Evolutionary conservation across 2,888 invertebrate genomes (phyloP).

Genomic region (Carabus problematicus): DNA sequence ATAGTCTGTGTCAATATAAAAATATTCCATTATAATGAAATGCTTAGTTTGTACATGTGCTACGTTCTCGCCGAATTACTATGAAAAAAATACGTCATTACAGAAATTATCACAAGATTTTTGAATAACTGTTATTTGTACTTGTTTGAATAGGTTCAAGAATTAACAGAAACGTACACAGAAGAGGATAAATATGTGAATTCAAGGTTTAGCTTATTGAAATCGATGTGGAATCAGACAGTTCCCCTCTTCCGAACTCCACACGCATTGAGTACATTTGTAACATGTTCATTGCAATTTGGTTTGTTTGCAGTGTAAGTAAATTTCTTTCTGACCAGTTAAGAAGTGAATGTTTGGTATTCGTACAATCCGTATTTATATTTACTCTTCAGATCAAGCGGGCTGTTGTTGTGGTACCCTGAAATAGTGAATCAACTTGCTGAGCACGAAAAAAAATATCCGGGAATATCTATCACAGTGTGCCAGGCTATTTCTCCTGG

Average conservation of each 20-base stretch:
- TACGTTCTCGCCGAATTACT: not conserved
- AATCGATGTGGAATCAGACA: conserved; percentile 46
- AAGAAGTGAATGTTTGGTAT: not conserved
- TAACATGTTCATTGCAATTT: conserved; percentile 48
- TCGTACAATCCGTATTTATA: not conserved
- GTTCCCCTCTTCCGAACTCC: conserved; percentile 46
- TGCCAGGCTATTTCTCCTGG: conserved; percentile 48
- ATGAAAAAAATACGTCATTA: no score
- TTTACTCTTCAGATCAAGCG: conserved; percentile 45
- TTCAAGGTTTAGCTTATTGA: conserved; percentile 28
- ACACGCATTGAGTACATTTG: conserved; percentile 46
- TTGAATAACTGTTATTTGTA: conserved; percentile 3
- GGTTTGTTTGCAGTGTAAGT: conserved; percentile 47
- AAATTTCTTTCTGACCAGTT: no score
- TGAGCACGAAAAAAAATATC: conserved; percentile 37
- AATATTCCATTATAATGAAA: no score
- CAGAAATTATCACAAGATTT: no score
- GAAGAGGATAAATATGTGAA: conserved; percentile 21
- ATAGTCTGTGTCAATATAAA: no score
- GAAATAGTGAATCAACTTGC: conserved; percentile 50
- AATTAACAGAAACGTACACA: conserved; percentile 25
- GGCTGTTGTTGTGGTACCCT: conserved; percentile 51
- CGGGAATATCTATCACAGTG: conserved; percentile 45
- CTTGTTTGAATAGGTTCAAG: conserved; percentile 1
- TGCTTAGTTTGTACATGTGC: not conserved